These are phyloP conservation scores for Melanchra persicariae DNA, from an alignment of 2,888 invertebrate genomes.

Conservation along the genomic window DNA sequence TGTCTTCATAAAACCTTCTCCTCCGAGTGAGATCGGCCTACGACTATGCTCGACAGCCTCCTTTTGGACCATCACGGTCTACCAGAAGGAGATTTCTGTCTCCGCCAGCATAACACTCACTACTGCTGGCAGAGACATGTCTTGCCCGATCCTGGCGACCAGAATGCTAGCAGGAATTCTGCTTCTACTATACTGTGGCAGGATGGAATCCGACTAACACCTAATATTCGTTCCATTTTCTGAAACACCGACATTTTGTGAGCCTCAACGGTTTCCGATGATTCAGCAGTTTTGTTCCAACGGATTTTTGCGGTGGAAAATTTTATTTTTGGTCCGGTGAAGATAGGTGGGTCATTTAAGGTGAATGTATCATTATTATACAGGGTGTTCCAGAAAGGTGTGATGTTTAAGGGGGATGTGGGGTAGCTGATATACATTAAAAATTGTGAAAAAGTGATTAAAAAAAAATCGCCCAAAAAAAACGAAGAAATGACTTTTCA, in stretches of 20 bases:
- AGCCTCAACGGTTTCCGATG: conserved; percentile 44
- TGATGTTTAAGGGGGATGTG: too few relatives aligned
- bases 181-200: not conserved
- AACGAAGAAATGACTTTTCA: too few relatives aligned
- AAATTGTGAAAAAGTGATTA: too few relatives aligned
- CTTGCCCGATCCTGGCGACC: too few relatives aligned
- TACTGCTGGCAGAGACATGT: not conserved
- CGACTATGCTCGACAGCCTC: too few relatives aligned
- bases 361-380: not conserved
- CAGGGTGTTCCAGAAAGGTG: too few relatives aligned
- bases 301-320: conserved; percentile 19
- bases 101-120: not conserved
- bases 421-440: too few relatives aligned
- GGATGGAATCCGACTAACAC: conserved; percentile 28
- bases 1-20: too few relatives aligned
- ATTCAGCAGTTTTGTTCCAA: conserved; percentile 49
- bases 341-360: not conserved
- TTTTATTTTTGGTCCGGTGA: conserved; percentile 1
- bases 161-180: not conserved
- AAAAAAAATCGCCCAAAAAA: too few relatives aligned
- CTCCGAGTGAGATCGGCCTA: too few relatives aligned
- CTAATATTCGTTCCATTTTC: conserved; percentile 41
- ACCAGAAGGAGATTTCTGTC: not conserved
- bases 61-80: not conserved
- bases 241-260: conserved; percentile 38